Percentiles rank a stretch among this genome's conserved stretches.
These are phyloP conservation scores for Acyrthosiphon pisum DNA, from an alignment of 1,140 invertebrate species.

Conservation along the genomic window DNA sequence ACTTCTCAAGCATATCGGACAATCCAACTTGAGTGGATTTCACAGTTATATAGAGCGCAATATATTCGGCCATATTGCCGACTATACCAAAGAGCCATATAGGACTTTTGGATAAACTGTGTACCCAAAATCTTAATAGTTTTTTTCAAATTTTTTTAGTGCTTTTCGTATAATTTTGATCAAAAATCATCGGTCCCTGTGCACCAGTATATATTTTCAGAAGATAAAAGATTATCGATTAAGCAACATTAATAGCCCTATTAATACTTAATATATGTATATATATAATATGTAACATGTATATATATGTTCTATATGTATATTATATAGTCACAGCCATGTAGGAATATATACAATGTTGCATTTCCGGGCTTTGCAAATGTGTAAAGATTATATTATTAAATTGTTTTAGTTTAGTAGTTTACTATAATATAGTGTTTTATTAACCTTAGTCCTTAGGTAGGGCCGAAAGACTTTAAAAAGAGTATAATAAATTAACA, in stretches of 20 bases:
- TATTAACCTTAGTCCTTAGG: no score
- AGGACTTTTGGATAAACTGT: background rate
- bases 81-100: background rate
- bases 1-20: background rate
- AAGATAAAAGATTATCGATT: background rate
- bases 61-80: background rate
- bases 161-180: slow-evolving; percentile 11
- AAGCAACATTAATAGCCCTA: background rate
- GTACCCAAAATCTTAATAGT: slow-evolving; percentile 8
- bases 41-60: background rate
- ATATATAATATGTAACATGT: no score
- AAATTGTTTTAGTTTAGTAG: background rate
- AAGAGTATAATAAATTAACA: no score
- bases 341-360: background rate
- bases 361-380: background rate
- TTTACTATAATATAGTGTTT: background rate
- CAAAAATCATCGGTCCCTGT: background rate
- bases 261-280: background rate
- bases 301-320: background rate
- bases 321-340: background rate
- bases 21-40: background rate
- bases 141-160: background rate
- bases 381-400: background rate
- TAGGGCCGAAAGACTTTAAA: no score
- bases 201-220: background rate